Percentiles rank a stretch among this genome's conserved stretches.
Conservation (phyloP, 2,113 vertebrate species). For the Sorex fumeus region DNA sequence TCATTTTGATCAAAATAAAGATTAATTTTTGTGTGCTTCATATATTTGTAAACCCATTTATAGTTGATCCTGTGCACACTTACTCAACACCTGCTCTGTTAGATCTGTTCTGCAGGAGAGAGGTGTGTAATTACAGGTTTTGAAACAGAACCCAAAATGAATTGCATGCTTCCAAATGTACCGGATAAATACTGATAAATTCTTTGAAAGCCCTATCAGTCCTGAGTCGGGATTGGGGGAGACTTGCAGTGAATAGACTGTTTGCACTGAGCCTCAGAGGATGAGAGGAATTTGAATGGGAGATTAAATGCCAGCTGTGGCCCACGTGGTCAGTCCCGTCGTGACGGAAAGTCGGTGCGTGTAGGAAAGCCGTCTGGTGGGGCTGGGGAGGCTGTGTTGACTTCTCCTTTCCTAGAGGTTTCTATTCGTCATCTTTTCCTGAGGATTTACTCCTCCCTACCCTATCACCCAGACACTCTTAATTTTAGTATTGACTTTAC, state of each 20-base stretch:
- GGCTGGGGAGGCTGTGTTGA: slow-evolving; percentile 68
- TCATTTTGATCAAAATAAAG: slow-evolving; percentile 49
- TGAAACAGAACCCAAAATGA: slow-evolving; percentile 18
- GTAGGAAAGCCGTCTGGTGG: slow-evolving; percentile 58
- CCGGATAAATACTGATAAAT: neutral
- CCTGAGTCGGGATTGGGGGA: neutral
- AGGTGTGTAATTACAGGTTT: neutral
- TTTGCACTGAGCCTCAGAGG: slow-evolving; percentile 19
- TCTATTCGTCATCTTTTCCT: slow-evolving; percentile 82
- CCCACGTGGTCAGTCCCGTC: slow-evolving; percentile 16
- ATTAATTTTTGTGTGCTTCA: slow-evolving; percentile 52
- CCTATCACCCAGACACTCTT: slow-evolving; percentile 75
- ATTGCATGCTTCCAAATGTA: neutral
- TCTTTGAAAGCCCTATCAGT: neutral
- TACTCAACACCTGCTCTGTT: neutral
- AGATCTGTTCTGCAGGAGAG: neutral
- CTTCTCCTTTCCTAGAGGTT: slow-evolving; percentile 74
- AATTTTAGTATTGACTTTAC: slow-evolving; percentile 74
- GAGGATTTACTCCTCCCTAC: slow-evolving; percentile 78
- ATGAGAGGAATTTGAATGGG: slow-evolving; percentile 46
- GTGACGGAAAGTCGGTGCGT: slow-evolving; percentile 26
- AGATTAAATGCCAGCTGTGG: slow-evolving; percentile 65
- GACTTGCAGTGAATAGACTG: neutral
- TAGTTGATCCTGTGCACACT: slow-evolving; percentile 24
- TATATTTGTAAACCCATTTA: slow-evolving; percentile 59